Conservation (phyloP, 37 sponge, comb jelly and placozoan species). For the Cliona cf. orientalis region DNA sequence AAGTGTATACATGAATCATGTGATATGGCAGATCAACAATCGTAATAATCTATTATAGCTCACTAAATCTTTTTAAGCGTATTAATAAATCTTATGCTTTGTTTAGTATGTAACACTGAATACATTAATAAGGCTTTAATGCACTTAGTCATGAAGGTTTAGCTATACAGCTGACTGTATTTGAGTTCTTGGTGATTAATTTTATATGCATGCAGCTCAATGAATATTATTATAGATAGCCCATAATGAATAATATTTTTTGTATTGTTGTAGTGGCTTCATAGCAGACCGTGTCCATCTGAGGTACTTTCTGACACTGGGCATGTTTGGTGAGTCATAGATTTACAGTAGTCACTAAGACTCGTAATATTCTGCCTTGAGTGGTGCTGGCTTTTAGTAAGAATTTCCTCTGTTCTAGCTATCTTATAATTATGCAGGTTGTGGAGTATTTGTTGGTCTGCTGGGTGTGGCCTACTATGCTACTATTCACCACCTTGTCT, state of each 20-base stretch:
- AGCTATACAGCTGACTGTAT: too few relatives aligned
- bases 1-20: too few relatives aligned
- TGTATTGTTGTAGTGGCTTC: conserved; percentile 60
- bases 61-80: not conserved
- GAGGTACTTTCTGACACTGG: conserved; percentile 58
- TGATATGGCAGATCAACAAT: too few relatives aligned
- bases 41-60: not conserved
- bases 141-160: too few relatives aligned
- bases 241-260: too few relatives aligned
- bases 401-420: not conserved
- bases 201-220: too few relatives aligned
- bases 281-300: conserved; percentile 71
- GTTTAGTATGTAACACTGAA: too few relatives aligned
- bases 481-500: conserved; percentile 70
- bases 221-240: too few relatives aligned
- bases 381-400: not conserved
- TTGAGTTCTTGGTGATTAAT: too few relatives aligned
- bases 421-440: conserved; percentile 27
- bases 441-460: conserved; percentile 15
- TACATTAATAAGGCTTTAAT: too few relatives aligned
- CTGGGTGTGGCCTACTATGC: conserved; percentile 80
- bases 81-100: not conserved
- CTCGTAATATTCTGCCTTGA: not conserved
- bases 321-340: conserved; percentile 40
- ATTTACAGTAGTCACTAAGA: not conserved